These are phyloP conservation scores for Hylaeus volcanicus DNA, from an alignment of 1,140 invertebrate genomes.

Conservation along the genomic window DNA sequence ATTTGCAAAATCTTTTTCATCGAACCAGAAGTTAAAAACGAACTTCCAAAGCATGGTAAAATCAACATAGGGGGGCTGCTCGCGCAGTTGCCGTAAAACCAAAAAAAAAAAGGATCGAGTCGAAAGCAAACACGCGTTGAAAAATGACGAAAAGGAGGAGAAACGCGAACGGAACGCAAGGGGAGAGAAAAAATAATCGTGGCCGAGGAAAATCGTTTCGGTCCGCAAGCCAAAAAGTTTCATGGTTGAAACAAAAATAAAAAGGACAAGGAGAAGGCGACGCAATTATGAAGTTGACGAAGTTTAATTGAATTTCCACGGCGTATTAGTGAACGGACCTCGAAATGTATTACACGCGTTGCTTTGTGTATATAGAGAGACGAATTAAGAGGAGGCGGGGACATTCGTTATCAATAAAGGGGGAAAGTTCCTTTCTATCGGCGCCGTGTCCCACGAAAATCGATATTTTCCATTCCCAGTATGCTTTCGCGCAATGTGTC, in stretches of 20 bases:
- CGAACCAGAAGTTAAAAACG: background rate
- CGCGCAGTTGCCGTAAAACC: background rate
- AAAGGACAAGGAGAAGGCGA: slow-evolving; percentile 12
- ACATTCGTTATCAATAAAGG: background rate
- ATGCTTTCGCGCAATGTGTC: background rate
- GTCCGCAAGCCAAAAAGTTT: slow-evolving; percentile 12
- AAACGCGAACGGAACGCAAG: too few species aligned
- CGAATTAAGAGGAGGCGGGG: slow-evolving; percentile 6
- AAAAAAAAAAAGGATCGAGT: background rate
- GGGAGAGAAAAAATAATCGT: background rate
- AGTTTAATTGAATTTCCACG: slow-evolving; percentile 43
- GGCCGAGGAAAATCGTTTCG: slow-evolving; percentile 2
- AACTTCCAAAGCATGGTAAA: background rate
- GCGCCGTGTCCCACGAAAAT: background rate
- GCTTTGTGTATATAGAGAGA: background rate
- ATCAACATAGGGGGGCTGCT: background rate
- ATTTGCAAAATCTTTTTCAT: background rate
- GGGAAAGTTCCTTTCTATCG: background rate
- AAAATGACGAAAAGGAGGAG: background rate
- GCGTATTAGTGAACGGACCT: slow-evolving; percentile 14
- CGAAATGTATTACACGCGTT: slow-evolving; percentile 11
- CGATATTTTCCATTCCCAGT: slow-evolving; percentile 14
- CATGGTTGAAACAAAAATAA: slow-evolving; percentile 10
- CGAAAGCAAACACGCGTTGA: background rate
- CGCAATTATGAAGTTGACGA: slow-evolving; percentile 33